Evolutionary conservation across 2,888 invertebrate genomes (phyloP).

Genomic region (Tipula helvola): DNA sequence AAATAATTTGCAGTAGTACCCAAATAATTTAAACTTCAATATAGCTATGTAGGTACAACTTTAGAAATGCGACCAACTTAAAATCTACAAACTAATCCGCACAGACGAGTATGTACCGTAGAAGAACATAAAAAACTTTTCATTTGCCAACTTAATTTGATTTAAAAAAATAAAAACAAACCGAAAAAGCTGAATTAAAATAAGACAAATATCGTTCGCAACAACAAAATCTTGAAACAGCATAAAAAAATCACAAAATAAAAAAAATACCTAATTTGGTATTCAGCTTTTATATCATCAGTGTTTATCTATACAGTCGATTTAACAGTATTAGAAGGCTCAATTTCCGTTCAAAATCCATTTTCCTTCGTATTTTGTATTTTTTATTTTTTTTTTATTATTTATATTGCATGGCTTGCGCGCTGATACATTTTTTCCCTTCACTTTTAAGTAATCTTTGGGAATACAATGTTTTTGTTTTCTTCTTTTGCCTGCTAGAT

Average conservation of each 20-base stretch:
- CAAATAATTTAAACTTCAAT: too few relatives aligned
- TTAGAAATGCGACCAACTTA: too few relatives aligned
- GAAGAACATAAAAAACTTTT: background rate
- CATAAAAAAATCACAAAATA: background rate
- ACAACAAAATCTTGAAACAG: background rate
- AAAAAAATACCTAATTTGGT: background rate
- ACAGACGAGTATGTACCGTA: background rate
- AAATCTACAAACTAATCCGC: background rate
- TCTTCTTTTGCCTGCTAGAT: background rate
- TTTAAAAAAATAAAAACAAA: background rate
- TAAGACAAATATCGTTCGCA: background rate
- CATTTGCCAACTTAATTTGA: background rate
- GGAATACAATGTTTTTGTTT: background rate
- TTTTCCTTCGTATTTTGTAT: background rate
- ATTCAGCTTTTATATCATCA: slow-evolving; percentile 7
- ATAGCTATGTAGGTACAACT: too few relatives aligned
- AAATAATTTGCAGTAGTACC: too few relatives aligned
- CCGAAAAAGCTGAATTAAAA: background rate
- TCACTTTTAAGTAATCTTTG: background rate
- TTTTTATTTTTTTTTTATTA: background rate
- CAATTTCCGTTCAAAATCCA: slow-evolving; percentile 8
- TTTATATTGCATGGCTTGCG: background rate
- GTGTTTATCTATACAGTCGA: slow-evolving; percentile 8
- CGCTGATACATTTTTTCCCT: background rate
- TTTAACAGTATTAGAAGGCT: slow-evolving; percentile 9